Base-by-base conservation (phyloP, 1,140 invertebrate species). In the Pachypeltis micranthus region DNA sequence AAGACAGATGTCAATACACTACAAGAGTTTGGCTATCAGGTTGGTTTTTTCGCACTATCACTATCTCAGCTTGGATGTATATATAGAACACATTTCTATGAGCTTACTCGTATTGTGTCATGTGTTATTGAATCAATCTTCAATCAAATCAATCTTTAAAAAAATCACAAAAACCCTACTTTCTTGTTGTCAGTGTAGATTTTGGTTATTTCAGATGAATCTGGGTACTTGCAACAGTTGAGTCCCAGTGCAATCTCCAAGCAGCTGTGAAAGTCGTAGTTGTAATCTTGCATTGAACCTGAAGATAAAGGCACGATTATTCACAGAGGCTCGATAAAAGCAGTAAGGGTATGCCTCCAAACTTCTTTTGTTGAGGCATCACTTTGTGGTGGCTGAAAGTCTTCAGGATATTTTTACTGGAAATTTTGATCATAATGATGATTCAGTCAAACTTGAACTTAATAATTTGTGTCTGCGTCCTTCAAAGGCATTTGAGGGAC, bases 281-380 rank as follows among this genome's bases (percentile, higher is more conserved):
- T 98, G 76, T 91, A 99, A 74, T 99, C 96, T 79, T 98, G 95
- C 90, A 93, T 93, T n/a, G n/a, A n/a, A n/a, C n/a, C n/a, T n/a
- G n/a, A n/a, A n/a, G n/a, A n/a, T n/a, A n/a, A n/a, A n/a, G n/a
- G n/a, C n/a, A n/a, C n/a, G n/a, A n/a, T n/a, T n/a, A n/a, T n/a
- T n/a, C n/a, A n/a, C n/a, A n/a, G n/a, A n/a, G n/a, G n/a, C n/a
- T n/a, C n/a, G n/a, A n/a, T n/a, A n/a, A n/a, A n/a, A n/a, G n/a
- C n/a, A n/a, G n/a, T n/a, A n/a, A n/a, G n/a, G n/a, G n/a, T n/a
- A n/a, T n/a, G n/a, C n/a, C n/a, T n/a, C n/a, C n/a, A n/a, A n/a
- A n/a, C n/a, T n/a, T n/a, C n/a, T n/a, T n/a, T n/a, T n/a, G n/a
- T n/a, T n/a, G n/a, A n/a, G n/a, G n/a, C n/a, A n/a, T n/a, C n/a